Evolutionary conservation across 2,113 vertebrate genomes (phyloP).

Genomic region (Merops nubicus): DNA sequence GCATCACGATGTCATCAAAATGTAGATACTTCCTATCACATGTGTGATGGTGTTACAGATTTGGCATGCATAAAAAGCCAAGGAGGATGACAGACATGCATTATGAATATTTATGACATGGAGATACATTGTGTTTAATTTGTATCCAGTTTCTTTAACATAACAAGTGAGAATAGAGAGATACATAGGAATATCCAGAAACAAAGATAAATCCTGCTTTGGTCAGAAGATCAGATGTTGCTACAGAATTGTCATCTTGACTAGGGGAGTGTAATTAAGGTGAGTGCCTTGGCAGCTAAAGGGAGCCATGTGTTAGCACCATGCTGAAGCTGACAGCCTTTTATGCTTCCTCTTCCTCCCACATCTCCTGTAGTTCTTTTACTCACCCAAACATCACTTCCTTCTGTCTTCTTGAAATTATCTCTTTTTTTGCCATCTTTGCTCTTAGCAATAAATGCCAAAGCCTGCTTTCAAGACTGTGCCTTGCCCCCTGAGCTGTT

Average conservation of each 20-base stretch:
- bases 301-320: background rate
- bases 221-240: background rate
- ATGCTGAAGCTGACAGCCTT: background rate
- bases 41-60: background rate
- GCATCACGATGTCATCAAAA: background rate
- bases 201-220: background rate
- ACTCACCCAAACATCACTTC: background rate
- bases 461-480: background rate
- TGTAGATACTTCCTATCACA: background rate
- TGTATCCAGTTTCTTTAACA: background rate
- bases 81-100: background rate
- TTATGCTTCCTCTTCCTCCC: background rate
- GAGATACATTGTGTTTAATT: background rate
- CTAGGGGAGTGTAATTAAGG: background rate
- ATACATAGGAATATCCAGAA: background rate
- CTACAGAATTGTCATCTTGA: background rate
- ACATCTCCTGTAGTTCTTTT: background rate
- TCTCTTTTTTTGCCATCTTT: background rate
- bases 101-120: background rate
- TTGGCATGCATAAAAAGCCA: background rate
- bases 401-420: background rate
- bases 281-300: background rate
- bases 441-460: background rate
- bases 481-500: fast-evolving
- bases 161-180: background rate